Base-by-base conservation (phyloP, 2,113 vertebrate species). In the Macrotis lagotis region DNA sequence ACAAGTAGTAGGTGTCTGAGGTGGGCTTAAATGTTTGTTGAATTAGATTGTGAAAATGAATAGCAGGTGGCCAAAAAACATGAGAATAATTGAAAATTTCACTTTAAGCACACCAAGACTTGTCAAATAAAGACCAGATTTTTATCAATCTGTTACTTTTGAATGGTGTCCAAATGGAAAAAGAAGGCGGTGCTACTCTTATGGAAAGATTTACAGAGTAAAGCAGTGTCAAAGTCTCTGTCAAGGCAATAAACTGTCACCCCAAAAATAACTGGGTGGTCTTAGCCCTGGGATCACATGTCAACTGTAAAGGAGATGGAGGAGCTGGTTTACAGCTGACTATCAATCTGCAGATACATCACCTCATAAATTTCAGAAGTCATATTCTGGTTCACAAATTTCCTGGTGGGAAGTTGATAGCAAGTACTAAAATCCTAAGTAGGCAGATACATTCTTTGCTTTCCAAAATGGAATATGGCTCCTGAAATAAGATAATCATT, bases 181-280 rank as follows among this genome's bases (percentile, higher is more conserved):
- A 97, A 96, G 2, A 89, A 19, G n/a, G 53, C 92, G 88, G 25
- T 50, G 48, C 8, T 31, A 92, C 96, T 96, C 51, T 96, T 94
- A 93, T 66, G n/a, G 91, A 95, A 93, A 96, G 94, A 97, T 96
- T 97, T 97, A 96, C 51, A 74, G 49, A 28, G 89, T 48, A 93
- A 97, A 96, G 95, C 91, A 88, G 94, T 96, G 95, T 97, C 95
- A 96, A 97, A 96, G 88, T 95, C 94, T 97, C 93, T 96, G 92
- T 92, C 93, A 50, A 97, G 74, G 88, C 93, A 96, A 96, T 97
- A 96, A 98, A 96, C 96, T 95, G 88, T 52, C 91, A 92, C 95
- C 51, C n/a, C 91, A 91, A 83, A 96, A 96, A 96, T 96, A 96
- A 96, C 59, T 91, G 92, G 90, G 51, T 93, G 94, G 97, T 96